Percentiles rank a stretch among this genome's conserved stretches.
Evolutionary conservation across 2,888 invertebrate species (phyloP).

Genomic region (Tholera decimalis): DNA sequence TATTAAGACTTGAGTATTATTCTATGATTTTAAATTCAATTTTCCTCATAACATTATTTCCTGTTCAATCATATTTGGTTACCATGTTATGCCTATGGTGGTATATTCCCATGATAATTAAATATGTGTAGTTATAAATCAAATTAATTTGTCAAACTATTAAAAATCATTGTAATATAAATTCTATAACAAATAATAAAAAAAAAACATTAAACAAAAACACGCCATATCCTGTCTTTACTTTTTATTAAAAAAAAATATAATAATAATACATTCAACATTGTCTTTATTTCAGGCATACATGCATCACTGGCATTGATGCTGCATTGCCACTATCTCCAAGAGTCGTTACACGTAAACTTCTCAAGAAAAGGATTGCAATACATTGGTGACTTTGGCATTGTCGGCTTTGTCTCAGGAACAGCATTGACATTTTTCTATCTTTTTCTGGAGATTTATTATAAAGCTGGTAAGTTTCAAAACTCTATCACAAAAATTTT

Average conservation of each 20-base stretch:
- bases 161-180: no score
- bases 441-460: conserved; percentile 83
- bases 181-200: neutral
- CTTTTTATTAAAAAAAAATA: neutral
- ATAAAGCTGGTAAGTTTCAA: conserved; percentile 83
- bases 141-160: no score
- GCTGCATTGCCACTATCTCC: conserved; percentile 85
- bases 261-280: neutral
- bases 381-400: conserved; percentile 87
- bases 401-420: conserved; percentile 87
- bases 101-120: no score
- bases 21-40: no score
- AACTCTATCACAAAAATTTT: no score
- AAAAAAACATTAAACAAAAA: neutral
- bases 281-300: conserved; percentile 73
- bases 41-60: no score
- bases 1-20: no score
- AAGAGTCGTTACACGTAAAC: conserved; percentile 86
- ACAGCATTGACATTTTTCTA: conserved; percentile 86
- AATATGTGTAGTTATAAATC: no score
- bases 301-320: conserved; percentile 82
- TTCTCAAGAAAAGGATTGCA: conserved; percentile 87
- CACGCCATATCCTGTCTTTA: neutral
- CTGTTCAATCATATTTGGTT: no score
- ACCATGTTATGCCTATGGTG: no score